Conservation (phyloP, 2,113 vertebrate species). For the Ceuthmochares aereus region DNA sequence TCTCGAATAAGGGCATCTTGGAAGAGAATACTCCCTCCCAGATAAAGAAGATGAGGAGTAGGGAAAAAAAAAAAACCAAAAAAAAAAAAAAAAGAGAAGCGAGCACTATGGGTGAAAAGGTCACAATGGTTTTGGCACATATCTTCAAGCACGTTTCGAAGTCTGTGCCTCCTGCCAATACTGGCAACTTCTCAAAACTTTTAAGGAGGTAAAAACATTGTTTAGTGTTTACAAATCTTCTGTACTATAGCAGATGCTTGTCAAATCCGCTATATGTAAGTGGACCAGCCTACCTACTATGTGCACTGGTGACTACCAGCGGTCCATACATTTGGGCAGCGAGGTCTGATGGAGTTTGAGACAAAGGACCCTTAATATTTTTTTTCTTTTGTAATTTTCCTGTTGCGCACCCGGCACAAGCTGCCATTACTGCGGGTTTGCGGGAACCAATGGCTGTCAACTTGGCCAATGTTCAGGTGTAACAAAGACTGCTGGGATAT, state of each 20-base stretch:
- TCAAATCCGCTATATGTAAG: constrained; percentile 71
- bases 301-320: constrained; percentile 45
- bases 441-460: constrained; percentile 72
- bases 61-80: too few species aligned
- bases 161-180: constrained; percentile 81
- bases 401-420: constrained; percentile 58
- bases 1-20: constrained; percentile 8
- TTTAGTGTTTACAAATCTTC: constrained; percentile 83
- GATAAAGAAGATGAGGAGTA: neutral
- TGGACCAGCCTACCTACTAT: constrained; percentile 76
- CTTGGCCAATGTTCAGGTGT: constrained; percentile 73
- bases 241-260: constrained; percentile 78
- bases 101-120: constrained; percentile 74
- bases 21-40: constrained; percentile 13
- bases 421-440: constrained; percentile 70
- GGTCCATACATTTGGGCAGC: constrained; percentile 44
- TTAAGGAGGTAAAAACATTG: constrained; percentile 84
- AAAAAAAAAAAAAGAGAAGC: constrained; percentile 23
- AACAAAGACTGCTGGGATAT: constrained; percentile 76
- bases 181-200: constrained; percentile 85
- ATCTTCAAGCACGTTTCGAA: constrained; percentile 75
- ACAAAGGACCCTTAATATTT: constrained; percentile 71
- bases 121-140: constrained; percentile 79
- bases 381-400: constrained; percentile 60
- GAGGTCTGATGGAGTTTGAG: constrained; percentile 49